These are phyloP conservation scores for Pteria penguin DNA, from an alignment of 2,888 invertebrate genomes.

Conservation along the genomic window DNA sequence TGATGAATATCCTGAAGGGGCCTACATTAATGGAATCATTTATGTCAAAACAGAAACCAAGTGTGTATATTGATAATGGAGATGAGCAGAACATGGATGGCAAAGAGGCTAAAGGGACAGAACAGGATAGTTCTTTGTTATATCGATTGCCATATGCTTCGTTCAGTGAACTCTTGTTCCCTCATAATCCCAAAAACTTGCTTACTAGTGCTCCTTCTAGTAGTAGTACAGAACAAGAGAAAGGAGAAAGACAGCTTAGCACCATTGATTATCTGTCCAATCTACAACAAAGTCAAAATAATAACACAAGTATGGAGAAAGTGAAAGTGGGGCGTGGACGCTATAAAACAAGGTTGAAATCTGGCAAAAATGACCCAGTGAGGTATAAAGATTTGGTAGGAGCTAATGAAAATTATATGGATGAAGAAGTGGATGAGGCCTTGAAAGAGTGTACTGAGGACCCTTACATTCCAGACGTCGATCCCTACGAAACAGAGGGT, in stretches of 20 bases:
- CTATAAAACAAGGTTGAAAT: conserved; percentile 28
- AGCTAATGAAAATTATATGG: not conserved
- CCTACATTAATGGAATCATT: conserved; percentile 33
- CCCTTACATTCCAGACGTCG: not conserved
- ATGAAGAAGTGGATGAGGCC: conserved; percentile 9
- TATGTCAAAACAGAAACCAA: not conserved
- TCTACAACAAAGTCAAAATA: not conserved
- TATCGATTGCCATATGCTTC: conserved; percentile 39
- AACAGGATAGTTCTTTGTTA: conserved; percentile 38
- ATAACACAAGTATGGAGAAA: not conserved
- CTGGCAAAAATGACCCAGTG: conserved; percentile 29
- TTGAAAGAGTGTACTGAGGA: not conserved
- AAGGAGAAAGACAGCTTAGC: not conserved
- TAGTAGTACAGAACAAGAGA: not conserved
- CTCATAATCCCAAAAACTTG: conserved; percentile 14
- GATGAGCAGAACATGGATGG: not conserved
- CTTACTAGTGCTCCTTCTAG: no score
- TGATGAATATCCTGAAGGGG: conserved; percentile 40
- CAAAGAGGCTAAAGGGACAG: conserved; percentile 8
- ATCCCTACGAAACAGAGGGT: not conserved
- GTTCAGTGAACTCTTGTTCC: conserved; percentile 38
- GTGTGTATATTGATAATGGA: not conserved
- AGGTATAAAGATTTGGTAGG: conserved; percentile 30
- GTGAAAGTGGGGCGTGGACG: not conserved
- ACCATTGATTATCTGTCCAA: not conserved